phyloP scores from a whole-genome alignment of 2,797 vertebrate genomes.

The Echeneis naucrates region DNA sequence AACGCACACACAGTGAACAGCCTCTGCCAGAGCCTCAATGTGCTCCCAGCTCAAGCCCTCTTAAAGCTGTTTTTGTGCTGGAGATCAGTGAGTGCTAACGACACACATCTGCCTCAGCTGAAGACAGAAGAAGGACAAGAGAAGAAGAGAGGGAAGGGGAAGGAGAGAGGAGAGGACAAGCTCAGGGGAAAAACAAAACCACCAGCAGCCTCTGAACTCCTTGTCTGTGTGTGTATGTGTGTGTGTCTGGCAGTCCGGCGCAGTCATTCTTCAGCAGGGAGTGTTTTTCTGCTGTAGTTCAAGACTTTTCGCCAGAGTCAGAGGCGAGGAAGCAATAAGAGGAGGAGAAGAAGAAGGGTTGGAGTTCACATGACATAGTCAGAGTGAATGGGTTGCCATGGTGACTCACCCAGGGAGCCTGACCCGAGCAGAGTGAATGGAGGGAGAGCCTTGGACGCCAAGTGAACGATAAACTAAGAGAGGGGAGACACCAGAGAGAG shows the following conservation, averaged over 20 bases:
- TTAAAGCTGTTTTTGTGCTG: constrained; percentile 77
- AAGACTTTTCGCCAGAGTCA: constrained; percentile 65
- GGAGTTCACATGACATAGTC: constrained; percentile 80
- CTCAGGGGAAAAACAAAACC: constrained; percentile 37
- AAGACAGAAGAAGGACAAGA: constrained; percentile 47
- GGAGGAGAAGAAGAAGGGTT: constrained; percentile 47
- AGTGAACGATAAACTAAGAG: constrained; percentile 79
- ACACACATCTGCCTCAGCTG: constrained; percentile 67
- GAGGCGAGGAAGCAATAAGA: constrained; percentile 12
- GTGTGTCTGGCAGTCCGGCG: constrained; percentile 19
- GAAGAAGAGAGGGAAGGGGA: constrained; percentile 47
- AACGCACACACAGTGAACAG: constrained; percentile 28
- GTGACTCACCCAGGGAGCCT: constrained; percentile 88
- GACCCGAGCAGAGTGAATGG: constrained; percentile 84
- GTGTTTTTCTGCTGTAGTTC: constrained; percentile 47
- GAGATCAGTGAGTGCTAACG: constrained; percentile 71
- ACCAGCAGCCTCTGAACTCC: constrained; percentile 59
- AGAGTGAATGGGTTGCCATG: constrained; percentile 91
- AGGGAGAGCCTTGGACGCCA: constrained; percentile 71
- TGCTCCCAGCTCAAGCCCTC: constrained; percentile 70
- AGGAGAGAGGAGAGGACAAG: constrained; percentile 50
- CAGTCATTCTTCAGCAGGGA: constrained; percentile 52
- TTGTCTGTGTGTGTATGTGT: constrained; percentile 15
- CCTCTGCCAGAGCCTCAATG: constrained; percentile 58
- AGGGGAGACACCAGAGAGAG: constrained; percentile 75